Percentiles rank a stretch among this genome's conserved stretches.
Conservation (phyloP, 2,113 vertebrate species). For the Cyprinus carpio region DNA sequence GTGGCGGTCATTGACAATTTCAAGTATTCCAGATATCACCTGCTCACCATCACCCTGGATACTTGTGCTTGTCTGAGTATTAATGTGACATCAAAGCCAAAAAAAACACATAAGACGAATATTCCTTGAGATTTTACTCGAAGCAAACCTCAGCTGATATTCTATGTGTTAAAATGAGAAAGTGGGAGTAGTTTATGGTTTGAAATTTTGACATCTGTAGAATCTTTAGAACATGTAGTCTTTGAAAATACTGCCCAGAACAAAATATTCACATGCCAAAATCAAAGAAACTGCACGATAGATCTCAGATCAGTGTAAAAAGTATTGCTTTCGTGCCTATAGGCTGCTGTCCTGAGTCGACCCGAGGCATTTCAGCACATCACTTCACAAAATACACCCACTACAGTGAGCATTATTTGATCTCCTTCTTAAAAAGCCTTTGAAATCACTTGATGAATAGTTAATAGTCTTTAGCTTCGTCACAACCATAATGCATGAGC, state of each 20-base stretch:
- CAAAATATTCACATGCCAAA: background rate
- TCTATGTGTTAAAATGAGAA: background rate
- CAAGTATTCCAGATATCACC: slow-evolving; percentile 43
- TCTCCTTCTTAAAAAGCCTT: background rate
- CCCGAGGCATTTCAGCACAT: background rate
- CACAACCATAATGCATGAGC: background rate
- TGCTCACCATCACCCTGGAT: slow-evolving; percentile 26
- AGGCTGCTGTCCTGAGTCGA: background rate
- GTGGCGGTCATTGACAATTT: slow-evolving; percentile 41
- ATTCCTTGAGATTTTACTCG: background rate
- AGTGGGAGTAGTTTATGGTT: background rate
- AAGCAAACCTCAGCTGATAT: background rate
- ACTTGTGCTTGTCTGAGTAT: background rate
- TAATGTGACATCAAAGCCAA: background rate
- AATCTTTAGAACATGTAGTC: background rate
- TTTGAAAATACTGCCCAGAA: background rate
- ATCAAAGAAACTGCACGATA: background rate
- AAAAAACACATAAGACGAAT: background rate
- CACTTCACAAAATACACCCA: background rate
- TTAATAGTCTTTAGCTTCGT: background rate
- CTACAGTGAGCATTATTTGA: background rate
- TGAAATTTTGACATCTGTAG: background rate
- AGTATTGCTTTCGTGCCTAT: background rate
- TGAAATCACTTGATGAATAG: background rate
- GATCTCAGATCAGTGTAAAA: background rate